Conservation (phyloP, 1,140 invertebrate species). For the Penaeus japonicus region DNA sequence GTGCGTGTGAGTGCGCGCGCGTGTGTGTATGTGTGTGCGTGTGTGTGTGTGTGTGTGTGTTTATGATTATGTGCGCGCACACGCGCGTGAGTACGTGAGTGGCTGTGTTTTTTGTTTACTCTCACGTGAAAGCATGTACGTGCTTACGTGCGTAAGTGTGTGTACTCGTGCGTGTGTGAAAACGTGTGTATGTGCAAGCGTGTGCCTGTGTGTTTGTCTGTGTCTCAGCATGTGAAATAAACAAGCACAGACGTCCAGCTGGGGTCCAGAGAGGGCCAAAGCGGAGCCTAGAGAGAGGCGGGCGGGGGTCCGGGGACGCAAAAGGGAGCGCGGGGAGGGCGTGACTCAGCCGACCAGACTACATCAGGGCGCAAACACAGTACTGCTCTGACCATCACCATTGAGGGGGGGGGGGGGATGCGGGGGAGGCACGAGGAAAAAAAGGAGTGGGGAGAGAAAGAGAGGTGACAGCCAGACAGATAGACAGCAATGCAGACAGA, state of each 20-base stretch:
- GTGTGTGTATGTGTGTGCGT: not conserved
- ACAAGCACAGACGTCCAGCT: not conserved
- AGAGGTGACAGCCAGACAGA: not conserved
- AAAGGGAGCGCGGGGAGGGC: too few species aligned
- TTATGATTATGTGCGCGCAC: too few species aligned
- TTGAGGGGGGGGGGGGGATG: not conserved
- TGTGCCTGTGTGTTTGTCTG: not conserved
- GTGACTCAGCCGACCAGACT: too few species aligned
- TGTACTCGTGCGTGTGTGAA: too few species aligned
- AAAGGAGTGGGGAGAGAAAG: not conserved
- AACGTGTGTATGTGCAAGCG: not conserved
- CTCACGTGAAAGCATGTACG: too few species aligned
- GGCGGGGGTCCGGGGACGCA: not conserved
- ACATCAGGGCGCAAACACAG: too few species aligned
- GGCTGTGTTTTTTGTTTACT: too few species aligned
- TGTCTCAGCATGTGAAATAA: not conserved
- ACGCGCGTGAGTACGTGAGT: not conserved
- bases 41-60: too few species aligned
- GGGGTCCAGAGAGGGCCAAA: not conserved
- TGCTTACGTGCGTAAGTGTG: too few species aligned
- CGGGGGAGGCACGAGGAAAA: not conserved
- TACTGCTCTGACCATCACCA: not conserved
- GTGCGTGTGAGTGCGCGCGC: too few species aligned
- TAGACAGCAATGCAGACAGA: not conserved
- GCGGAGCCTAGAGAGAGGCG: not conserved